These are phyloP conservation scores for Armadillidium nasatum DNA, from an alignment of 1,140 invertebrate species.

Conservation along the genomic window DNA sequence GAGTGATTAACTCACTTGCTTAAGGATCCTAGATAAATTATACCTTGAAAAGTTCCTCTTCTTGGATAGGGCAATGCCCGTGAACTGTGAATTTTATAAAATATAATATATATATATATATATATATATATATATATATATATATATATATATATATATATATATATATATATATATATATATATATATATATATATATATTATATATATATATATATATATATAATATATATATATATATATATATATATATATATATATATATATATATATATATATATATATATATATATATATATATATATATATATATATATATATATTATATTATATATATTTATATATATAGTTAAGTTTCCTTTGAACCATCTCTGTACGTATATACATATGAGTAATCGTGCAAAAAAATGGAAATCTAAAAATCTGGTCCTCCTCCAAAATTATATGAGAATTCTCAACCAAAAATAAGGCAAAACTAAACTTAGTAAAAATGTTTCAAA, in stretches of 20 bases:
- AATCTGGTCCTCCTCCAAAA: not conserved
- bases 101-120: not conserved
- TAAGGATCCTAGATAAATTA: too few relatives aligned
- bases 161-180: not conserved
- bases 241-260: conserved; percentile 13
- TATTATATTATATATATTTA: not conserved
- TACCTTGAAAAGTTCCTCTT: too few relatives aligned
- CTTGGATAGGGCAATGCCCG: too few relatives aligned
- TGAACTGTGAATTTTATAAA: too few relatives aligned
- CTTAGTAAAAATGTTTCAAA: not conserved
- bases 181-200: not conserved
- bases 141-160: not conserved
- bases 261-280: conserved; percentile 22
- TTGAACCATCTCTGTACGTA: too few relatives aligned
- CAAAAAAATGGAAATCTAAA: not conserved
- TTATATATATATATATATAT: not conserved
- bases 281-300: not conserved
- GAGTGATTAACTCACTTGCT: too few relatives aligned
- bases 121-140: not conserved
- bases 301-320: not conserved
- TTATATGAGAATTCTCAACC: not conserved
- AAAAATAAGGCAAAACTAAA: not conserved
- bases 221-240: conserved; percentile 8
- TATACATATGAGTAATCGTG: not conserved
- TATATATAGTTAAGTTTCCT: too few relatives aligned